phyloP scores from a whole-genome alignment of 2,113 vertebrate genomes.

The Oenanthe oenanthe region DNA sequence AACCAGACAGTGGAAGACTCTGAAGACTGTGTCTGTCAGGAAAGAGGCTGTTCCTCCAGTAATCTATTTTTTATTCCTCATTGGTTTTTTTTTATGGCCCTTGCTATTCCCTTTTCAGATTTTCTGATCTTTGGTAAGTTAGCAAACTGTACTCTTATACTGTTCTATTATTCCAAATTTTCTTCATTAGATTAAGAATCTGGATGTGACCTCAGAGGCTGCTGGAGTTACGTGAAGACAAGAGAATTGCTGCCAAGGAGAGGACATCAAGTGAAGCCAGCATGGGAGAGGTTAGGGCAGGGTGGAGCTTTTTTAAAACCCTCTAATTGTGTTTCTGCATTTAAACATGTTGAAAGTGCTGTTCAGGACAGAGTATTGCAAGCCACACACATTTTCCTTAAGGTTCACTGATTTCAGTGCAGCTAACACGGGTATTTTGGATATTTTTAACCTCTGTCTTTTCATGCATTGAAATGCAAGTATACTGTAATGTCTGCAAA shows the following conservation, averaged over 20 bases:
- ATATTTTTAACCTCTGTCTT: background rate
- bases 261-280: background rate
- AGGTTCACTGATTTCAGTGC: background rate
- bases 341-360: background rate
- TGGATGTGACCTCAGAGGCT: background rate
- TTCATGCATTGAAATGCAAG: background rate
- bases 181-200: background rate
- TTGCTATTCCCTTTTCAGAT: background rate
- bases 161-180: background rate
- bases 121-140: background rate
- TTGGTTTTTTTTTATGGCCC: background rate
- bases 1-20: background rate
- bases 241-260: background rate
- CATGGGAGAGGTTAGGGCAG: background rate
- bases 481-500: background rate
- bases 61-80: background rate
- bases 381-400: background rate
- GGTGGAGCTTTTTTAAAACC: background rate
- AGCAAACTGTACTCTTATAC: background rate
- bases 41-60: background rate
- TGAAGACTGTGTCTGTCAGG: background rate
- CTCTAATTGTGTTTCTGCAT: constrained; percentile 16
- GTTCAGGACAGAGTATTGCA: background rate
- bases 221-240: background rate
- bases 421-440: background rate